These are phyloP conservation scores for Eublepharis macularius DNA, from an alignment of 2,113 vertebrate species.

Conservation along the genomic window DNA sequence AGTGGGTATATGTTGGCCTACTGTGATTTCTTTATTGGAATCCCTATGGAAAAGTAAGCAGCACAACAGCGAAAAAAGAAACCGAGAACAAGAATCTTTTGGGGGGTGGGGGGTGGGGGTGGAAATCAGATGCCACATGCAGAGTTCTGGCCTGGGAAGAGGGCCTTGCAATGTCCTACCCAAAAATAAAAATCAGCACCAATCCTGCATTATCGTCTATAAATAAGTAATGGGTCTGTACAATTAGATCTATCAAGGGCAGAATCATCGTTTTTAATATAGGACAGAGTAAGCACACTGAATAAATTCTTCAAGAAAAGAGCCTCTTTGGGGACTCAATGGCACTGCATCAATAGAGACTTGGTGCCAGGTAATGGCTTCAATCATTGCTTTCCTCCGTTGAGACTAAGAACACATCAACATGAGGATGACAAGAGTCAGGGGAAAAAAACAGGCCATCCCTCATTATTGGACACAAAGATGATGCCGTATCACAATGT, in stretches of 20 bases:
- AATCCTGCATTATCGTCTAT: not conserved
- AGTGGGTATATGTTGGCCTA: too few relatives aligned
- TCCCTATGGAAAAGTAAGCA: not conserved
- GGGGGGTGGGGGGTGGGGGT: not conserved
- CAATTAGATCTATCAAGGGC: not conserved
- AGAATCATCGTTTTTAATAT: slow-evolving; percentile 24
- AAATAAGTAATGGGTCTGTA: not conserved
- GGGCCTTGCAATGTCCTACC: not conserved
- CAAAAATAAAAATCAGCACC: not conserved
- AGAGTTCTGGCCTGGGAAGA: not conserved
- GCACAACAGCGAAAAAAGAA: not conserved
- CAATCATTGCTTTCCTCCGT: slow-evolving; percentile 62
- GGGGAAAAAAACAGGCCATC: slow-evolving; percentile 44
- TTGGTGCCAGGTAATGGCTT: slow-evolving; percentile 73
- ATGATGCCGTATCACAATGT: slow-evolving; percentile 38
- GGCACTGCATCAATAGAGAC: slow-evolving; percentile 59
- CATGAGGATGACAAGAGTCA: slow-evolving; percentile 52
- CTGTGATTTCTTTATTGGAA: too few relatives aligned
- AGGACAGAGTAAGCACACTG: slow-evolving; percentile 32
- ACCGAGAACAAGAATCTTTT: not conserved
- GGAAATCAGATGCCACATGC: not conserved
- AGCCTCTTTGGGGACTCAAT: slow-evolving; percentile 61
- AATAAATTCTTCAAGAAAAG: slow-evolving; percentile 62
- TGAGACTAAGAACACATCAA: slow-evolving; percentile 60
- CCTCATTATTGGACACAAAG: slow-evolving; percentile 24